Evolutionary conservation across 1,140 invertebrate species (phyloP).

Genomic region (Bombus confusus): DNA sequence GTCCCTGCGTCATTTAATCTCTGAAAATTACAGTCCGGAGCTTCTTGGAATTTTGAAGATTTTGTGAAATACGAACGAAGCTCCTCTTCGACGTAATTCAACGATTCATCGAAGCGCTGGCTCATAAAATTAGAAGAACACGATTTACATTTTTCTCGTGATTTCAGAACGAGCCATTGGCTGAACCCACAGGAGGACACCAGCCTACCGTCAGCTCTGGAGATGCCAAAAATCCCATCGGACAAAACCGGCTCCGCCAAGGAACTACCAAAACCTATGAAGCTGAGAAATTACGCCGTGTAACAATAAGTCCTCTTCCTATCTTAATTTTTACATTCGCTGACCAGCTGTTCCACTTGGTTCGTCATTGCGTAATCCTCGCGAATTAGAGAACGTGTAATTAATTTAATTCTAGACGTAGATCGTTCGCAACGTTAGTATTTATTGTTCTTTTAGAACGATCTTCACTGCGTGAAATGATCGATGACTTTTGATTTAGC

Average conservation of each 20-base stretch:
- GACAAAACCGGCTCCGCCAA: conserved; percentile 48
- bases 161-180: conserved; percentile 48
- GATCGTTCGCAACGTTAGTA: not conserved
- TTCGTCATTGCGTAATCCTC: not conserved
- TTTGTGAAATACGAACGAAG: no score
- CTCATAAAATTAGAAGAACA: no score
- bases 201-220: conserved; percentile 45
- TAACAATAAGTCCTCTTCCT: conserved; percentile 20
- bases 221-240: conserved; percentile 65
- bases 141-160: not conserved
- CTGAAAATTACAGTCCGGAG: no score
- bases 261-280: conserved; percentile 71
- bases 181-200: conserved; percentile 49
- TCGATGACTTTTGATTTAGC: no score
- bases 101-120: no score
- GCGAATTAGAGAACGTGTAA: not conserved
- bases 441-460: not conserved
- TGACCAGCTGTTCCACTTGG: not conserved
- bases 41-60: no score
- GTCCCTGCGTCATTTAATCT: no score
- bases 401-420: not conserved
- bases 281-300: conserved; percentile 29
- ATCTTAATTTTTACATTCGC: not conserved
- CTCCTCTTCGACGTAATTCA: no score
- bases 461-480: not conserved